Percentiles rank a stretch among this genome's conserved stretches.
phyloP scores from a whole-genome alignment of 2,797 vertebrate species.

The Myripristis jacobus region DNA sequence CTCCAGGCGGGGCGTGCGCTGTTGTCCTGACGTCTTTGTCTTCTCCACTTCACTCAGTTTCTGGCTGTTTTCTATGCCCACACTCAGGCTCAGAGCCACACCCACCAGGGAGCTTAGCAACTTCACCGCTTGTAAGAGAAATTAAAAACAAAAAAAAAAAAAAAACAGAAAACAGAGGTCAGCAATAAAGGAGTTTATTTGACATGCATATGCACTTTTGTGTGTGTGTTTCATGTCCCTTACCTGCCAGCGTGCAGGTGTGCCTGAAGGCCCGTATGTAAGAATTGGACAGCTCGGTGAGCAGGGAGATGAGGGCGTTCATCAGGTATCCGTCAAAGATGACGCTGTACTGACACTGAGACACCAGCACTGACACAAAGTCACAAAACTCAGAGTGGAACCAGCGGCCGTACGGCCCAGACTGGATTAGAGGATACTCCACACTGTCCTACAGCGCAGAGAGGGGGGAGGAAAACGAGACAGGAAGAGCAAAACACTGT shows the following conservation, averaged over 20 bases:
- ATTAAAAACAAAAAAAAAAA: background rate
- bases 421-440: slow-evolving; percentile 89
- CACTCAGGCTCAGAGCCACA: slow-evolving; percentile 85
- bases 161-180: background rate
- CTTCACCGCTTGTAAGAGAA: slow-evolving; percentile 85
- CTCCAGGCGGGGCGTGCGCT: slow-evolving; percentile 80
- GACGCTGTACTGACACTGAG: slow-evolving; percentile 88
- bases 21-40: slow-evolving; percentile 79
- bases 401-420: slow-evolving; percentile 89
- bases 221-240: background rate
- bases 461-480: too few species aligned
- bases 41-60: slow-evolving; percentile 87
- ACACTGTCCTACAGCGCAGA: slow-evolving; percentile 81
- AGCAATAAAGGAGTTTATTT: background rate
- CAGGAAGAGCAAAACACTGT: background rate
- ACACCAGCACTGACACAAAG: slow-evolving; percentile 89
- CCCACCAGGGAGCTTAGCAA: slow-evolving; percentile 87
- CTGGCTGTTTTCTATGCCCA: slow-evolving; percentile 86
- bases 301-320: slow-evolving; percentile 88
- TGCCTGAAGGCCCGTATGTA: slow-evolving; percentile 91
- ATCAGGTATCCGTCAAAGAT: slow-evolving; percentile 91
- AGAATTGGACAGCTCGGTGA: slow-evolving; percentile 90
- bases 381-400: slow-evolving; percentile 92
- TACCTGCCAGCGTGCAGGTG: slow-evolving; percentile 94
- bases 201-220: background rate